Percentiles rank a stretch among this genome's conserved stretches.
phyloP scores from a whole-genome alignment of 2,113 vertebrate genomes.

The Enhydra lutris region DNA sequence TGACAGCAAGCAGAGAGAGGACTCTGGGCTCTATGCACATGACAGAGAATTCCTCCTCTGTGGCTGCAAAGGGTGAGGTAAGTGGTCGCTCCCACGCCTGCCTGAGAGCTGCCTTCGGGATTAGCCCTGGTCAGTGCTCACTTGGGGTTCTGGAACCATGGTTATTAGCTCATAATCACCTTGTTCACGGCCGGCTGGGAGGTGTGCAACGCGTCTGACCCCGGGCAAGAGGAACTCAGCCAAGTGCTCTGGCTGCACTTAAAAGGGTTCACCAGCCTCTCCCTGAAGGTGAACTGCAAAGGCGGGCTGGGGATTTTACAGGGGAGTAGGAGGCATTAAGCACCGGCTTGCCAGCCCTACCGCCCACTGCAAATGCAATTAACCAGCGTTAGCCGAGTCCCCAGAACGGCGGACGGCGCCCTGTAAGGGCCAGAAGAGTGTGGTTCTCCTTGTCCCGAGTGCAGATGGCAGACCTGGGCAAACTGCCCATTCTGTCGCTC shows the following conservation, averaged over 20 bases:
- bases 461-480: background rate
- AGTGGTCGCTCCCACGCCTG: background rate
- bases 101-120: background rate
- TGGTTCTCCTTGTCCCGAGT: background rate
- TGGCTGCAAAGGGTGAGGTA: background rate
- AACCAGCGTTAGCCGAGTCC: background rate
- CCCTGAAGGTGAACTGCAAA: conserved; percentile 5
- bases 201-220: background rate
- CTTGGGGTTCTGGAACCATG: conserved; percentile 17
- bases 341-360: fast-evolving
- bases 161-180: conserved; percentile 58
- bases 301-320: background rate
- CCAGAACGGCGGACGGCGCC: background rate
- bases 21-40: background rate
- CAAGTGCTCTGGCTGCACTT: conserved; percentile 39
- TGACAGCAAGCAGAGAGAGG: background rate
- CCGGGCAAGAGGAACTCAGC: background rate
- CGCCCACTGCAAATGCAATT: background rate
- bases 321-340: background rate
- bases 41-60: background rate
- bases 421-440: background rate
- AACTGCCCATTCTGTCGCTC: background rate
- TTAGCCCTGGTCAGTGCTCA: background rate
- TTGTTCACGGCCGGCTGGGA: background rate
- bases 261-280: conserved; percentile 28